Evolutionary conservation across 2,113 vertebrate genomes (phyloP).

Genomic region (Dasypus novemcinctus): DNA sequence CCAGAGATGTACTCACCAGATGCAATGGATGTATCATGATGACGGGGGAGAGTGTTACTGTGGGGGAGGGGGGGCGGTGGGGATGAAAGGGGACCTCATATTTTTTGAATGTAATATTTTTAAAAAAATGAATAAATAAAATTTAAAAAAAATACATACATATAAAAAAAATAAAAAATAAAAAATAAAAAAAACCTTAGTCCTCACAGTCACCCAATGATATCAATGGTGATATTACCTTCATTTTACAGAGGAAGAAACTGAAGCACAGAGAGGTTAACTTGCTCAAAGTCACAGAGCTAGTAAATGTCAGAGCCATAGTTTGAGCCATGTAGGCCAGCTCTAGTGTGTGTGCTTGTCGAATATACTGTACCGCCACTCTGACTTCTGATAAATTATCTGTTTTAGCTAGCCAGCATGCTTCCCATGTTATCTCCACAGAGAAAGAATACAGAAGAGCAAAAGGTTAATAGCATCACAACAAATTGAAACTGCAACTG

Average conservation of each 20-base stretch:
- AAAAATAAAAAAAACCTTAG: too few species aligned
- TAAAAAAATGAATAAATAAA: too few species aligned
- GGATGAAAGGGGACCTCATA: too few species aligned
- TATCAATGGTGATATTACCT: not conserved
- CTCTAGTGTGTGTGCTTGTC: not conserved
- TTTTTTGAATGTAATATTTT: too few species aligned
- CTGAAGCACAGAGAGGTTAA: not conserved
- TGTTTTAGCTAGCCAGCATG: not conserved
- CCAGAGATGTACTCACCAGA: too few species aligned
- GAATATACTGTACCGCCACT: not conserved
- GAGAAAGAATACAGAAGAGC: not conserved
- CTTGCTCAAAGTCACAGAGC: not conserved
- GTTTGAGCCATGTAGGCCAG: not conserved
- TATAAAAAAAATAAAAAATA: too few species aligned
- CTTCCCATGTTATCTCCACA: not conserved
- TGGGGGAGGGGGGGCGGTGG: too few species aligned
- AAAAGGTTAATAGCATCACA: not conserved
- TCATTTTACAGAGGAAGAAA: slow-evolving; percentile 12
- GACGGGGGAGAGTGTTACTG: too few species aligned
- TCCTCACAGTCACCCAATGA: not conserved
- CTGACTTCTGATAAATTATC: not conserved
- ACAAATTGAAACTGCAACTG: not conserved
- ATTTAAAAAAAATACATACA: too few species aligned
- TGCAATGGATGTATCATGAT: too few species aligned
- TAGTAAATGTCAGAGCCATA: not conserved